A percentile compares a stretch with the other conserved stretches of the same genome.
Evolutionary conservation across 2,888 invertebrate species (phyloP).

Genomic region (Neoascia interrupta): DNA sequence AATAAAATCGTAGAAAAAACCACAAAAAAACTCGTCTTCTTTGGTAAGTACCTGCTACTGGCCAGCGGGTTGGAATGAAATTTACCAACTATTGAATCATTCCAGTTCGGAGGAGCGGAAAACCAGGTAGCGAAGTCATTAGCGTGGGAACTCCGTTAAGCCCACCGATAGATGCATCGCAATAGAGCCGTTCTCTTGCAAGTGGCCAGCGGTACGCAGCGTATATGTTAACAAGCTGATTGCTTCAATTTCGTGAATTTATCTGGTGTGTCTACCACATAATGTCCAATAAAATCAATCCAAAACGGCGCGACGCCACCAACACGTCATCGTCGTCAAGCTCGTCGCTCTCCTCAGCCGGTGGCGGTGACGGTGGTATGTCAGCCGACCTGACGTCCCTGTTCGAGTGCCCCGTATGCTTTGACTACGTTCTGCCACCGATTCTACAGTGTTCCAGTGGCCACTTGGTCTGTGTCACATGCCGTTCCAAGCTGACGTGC

Average conservation of each 20-base stretch:
- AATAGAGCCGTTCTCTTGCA: not conserved
- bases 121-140: not conserved
- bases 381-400: conserved; percentile 93
- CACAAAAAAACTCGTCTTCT: conserved; percentile 3
- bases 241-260: conserved; percentile 69
- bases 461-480: conserved; percentile 98
- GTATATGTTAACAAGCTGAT: conserved; percentile 71
- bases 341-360: conserved; percentile 79
- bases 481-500: conserved; percentile 96
- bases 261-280: conserved; percentile 67
- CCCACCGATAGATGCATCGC: conserved; percentile 38
- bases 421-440: conserved; percentile 99
- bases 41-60: conserved; percentile 32
- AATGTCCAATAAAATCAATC: conserved; percentile 80
- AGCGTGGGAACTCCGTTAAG: not conserved
- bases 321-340: conserved; percentile 80
- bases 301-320: conserved; percentile 78
- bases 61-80: conserved; percentile 3
- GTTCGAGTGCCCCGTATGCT: conserved; percentile 98
- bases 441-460: conserved; percentile 99
- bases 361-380: conserved; percentile 81
- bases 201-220: conserved; percentile 17
- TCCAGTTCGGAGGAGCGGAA: conserved; percentile 29
- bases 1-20: not conserved
- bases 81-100: not conserved